These are phyloP conservation scores for Muscina levida DNA, from an alignment of 2,888 invertebrate genomes.

Conservation along the genomic window DNA sequence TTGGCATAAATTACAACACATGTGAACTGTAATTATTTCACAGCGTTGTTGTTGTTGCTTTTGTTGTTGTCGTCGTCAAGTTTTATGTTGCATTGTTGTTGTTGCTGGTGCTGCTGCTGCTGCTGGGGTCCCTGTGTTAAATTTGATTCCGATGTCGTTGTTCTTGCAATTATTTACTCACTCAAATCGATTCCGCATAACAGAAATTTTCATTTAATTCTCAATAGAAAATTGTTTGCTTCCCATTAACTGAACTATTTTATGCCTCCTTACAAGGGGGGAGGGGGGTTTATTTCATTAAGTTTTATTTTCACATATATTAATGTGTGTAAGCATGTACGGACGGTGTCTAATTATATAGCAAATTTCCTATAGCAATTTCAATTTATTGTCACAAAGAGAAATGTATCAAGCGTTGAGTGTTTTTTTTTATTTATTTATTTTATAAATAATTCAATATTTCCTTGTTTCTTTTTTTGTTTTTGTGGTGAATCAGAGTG, in stretches of 20 bases:
- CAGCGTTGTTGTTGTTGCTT: slow-evolving; percentile 24
- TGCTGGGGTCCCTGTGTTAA: neutral
- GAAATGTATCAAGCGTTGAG: too few species aligned
- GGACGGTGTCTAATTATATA: too few species aligned
- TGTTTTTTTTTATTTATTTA: too few species aligned
- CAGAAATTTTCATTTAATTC: slow-evolving; percentile 69
- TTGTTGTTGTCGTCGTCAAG: neutral
- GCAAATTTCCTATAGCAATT: too few species aligned
- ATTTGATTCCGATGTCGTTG: slow-evolving; percentile 70
- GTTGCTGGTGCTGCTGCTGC: neutral
- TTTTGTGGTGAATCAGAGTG: neutral
- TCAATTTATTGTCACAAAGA: too few species aligned
- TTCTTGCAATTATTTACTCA: slow-evolving; percentile 72
- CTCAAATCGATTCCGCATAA: slow-evolving; percentile 77
- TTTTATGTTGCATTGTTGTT: slow-evolving; percentile 61
- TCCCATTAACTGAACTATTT: slow-evolving; percentile 46
- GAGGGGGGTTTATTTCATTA: slow-evolving; percentile 55
- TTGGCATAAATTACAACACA: slow-evolving; percentile 59
- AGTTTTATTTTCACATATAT: neutral
- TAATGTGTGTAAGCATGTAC: too few species aligned
- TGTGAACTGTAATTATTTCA: slow-evolving; percentile 52
- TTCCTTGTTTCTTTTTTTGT: neutral
- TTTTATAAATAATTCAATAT: neutral
- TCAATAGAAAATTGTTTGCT: slow-evolving; percentile 49
- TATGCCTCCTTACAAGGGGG: slow-evolving; percentile 40